These are phyloP conservation scores for Aepyceros melampus DNA, from an alignment of 2,113 vertebrate species.

Conservation along the genomic window DNA sequence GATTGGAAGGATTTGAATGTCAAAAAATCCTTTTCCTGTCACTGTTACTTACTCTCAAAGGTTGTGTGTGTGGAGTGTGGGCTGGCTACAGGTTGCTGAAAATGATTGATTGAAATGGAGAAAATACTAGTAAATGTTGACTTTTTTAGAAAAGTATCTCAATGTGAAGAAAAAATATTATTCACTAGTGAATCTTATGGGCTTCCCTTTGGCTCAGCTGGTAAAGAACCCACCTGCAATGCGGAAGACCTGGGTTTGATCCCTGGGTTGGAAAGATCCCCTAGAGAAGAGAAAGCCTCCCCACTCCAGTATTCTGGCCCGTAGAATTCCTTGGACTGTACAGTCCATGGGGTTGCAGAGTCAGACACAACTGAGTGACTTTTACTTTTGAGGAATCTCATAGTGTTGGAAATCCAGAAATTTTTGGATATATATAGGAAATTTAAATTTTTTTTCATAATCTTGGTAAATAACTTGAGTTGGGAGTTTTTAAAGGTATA, in stretches of 20 bases:
- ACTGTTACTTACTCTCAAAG: background rate
- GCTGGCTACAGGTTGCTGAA: background rate
- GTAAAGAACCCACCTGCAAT: background rate
- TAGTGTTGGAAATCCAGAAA: background rate
- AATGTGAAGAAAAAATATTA: background rate
- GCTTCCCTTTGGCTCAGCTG: background rate
- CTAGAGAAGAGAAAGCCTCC: background rate
- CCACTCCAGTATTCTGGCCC: background rate
- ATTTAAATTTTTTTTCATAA: background rate
- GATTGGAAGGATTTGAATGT: background rate
- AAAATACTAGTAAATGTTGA: background rate
- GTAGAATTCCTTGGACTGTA: background rate
- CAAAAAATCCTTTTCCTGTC: background rate
- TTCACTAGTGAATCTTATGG: background rate
- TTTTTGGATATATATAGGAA: background rate
- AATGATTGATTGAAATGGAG: background rate
- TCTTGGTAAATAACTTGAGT: background rate
- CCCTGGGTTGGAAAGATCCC: background rate
- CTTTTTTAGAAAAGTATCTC: background rate
- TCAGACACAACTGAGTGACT: background rate
- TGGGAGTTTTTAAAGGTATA: background rate
- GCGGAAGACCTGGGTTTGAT: background rate
- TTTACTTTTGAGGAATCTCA: background rate
- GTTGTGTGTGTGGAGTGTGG: background rate
- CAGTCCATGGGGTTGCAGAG: background rate